Conservation (phyloP, 2,113 vertebrate genomes). For the Syngnathus scovelli region DNA sequence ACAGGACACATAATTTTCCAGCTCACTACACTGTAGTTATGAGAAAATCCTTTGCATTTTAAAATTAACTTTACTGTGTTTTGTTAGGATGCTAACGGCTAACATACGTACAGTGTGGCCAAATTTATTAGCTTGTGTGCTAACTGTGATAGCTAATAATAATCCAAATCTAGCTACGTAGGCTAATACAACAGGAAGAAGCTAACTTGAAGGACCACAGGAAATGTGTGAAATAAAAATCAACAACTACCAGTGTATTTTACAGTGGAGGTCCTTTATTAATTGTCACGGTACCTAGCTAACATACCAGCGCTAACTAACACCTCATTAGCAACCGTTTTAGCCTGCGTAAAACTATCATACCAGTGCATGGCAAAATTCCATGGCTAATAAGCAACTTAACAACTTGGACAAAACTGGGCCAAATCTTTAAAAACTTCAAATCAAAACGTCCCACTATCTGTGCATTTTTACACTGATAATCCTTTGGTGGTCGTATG, state of each 20-base stretch:
- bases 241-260: too few species aligned
- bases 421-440: too few species aligned
- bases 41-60: background rate
- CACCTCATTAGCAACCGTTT: background rate
- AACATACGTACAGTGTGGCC: background rate
- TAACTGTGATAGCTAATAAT: background rate
- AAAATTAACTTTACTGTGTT: background rate
- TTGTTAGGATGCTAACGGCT: background rate
- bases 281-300: background rate
- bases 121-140: background rate
- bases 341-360: background rate
- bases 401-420: background rate
- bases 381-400: background rate
- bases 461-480: too few species aligned
- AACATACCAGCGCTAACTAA: background rate
- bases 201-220: too few species aligned
- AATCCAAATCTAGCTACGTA: too few species aligned
- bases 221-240: too few species aligned
- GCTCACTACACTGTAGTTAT: background rate
- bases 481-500: background rate
- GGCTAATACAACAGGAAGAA: too few species aligned
- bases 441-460: too few species aligned
- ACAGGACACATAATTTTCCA: background rate
- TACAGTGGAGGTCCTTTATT: too few species aligned
- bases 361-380: background rate